phyloP scores from a whole-genome alignment of 2,797 vertebrate genomes.

The Chanos chanos region DNA sequence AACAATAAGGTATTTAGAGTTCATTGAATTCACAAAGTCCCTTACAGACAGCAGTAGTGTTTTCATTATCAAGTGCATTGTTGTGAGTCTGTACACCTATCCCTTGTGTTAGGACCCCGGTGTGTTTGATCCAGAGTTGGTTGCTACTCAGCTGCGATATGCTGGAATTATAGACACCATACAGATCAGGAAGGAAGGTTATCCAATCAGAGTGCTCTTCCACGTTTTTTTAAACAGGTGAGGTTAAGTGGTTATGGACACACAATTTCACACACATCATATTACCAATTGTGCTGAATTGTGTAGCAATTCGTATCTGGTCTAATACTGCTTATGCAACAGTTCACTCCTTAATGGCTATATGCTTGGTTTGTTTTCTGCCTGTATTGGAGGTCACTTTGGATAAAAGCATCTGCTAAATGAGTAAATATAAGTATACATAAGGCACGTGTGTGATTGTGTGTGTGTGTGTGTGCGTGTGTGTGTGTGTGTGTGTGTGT shows the following conservation, averaged over 20 bases:
- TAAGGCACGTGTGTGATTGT: too few species aligned
- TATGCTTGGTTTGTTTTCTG: too few species aligned
- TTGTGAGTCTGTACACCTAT: not conserved
- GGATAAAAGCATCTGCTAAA: not conserved
- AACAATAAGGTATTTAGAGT: slow-evolving; percentile 86
- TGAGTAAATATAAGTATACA: too few species aligned
- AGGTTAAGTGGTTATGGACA: not conserved
- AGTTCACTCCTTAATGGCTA: too few species aligned
- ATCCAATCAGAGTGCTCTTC: slow-evolving; percentile 87
- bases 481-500: not conserved
- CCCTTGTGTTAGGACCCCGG: slow-evolving; percentile 74
- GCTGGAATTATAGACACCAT: slow-evolving; percentile 93
- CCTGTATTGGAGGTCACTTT: not conserved
- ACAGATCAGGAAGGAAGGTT: slow-evolving; percentile 90
- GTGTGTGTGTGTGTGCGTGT: too few species aligned
- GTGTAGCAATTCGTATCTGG: too few species aligned
- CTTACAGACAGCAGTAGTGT: not conserved
- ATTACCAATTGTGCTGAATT: too few species aligned
- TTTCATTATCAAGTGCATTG: not conserved
- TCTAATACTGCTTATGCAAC: too few species aligned
- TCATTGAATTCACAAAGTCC: too few species aligned
- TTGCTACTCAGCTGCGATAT: slow-evolving; percentile 84
- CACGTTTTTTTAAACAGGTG: slow-evolving; percentile 85
- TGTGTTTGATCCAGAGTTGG: slow-evolving; percentile 83
- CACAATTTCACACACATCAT: not conserved